Conservation (phyloP, 92 coral and sea anemone genomes). For the Blastomussa wellsi region DNA sequence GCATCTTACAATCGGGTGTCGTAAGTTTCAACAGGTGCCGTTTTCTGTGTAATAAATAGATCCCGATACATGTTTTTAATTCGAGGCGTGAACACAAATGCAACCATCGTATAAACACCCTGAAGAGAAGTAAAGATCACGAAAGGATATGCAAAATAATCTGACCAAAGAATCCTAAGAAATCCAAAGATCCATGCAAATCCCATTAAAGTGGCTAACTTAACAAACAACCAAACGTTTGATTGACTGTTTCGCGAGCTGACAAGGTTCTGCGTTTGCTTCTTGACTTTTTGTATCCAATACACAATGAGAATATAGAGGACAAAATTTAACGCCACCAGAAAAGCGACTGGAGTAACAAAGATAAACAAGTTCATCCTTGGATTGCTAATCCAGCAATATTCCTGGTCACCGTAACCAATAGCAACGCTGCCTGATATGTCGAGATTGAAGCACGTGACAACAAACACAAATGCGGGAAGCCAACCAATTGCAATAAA, state of each 20-base stretch:
- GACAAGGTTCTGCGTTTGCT: conserved; percentile 36
- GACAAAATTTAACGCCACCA: conserved; percentile 44
- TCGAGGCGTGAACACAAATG: conserved; percentile 42
- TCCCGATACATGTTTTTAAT: conserved; percentile 30
- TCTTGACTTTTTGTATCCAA: conserved; percentile 23
- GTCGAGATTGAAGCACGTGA: conserved; percentile 57
- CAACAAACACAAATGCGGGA: conserved; percentile 54
- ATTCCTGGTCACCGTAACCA: conserved; percentile 56
- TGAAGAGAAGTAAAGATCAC: conserved; percentile 41
- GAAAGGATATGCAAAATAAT: conserved; percentile 47
- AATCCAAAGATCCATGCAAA: conserved; percentile 73
- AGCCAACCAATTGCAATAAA: conserved; percentile 62
- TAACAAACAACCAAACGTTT: conserved; percentile 42
- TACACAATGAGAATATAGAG: conserved; percentile 55
- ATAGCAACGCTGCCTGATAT: conserved; percentile 46
- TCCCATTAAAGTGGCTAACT: conserved; percentile 70
- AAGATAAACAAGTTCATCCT: conserved; percentile 38
- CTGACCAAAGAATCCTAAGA: conserved; percentile 30
- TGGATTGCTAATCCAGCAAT: conserved; percentile 61
- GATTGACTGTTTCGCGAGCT: conserved; percentile 20
- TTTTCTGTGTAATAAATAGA: neutral
- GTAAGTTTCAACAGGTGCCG: neutral
- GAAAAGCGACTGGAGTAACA: conserved; percentile 48
- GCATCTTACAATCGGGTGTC: neutral
- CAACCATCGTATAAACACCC: conserved; percentile 48